Base-by-base conservation (phyloP, 2,113 vertebrate genomes). In the Indri indri region DNA sequence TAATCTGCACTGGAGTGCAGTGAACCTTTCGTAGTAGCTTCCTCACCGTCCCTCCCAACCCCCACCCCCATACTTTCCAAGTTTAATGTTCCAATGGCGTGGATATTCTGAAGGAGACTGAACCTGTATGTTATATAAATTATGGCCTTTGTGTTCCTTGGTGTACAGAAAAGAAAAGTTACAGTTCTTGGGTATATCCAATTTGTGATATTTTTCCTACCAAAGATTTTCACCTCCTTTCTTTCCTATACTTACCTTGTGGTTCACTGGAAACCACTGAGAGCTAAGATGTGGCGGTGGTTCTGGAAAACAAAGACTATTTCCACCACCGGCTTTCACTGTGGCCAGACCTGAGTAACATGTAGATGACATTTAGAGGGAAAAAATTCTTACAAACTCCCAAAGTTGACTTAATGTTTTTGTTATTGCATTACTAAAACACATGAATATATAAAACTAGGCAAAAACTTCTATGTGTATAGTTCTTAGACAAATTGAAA, bases 401-500 rank as follows among this genome's bases (percentile, higher is more conserved):
- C n/a, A 82, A 9, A 52, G 9, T 65, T 91, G 20, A 74, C 65
- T 85, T 70, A 63, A 70, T 66, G 68, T 95, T 45, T 30, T 63
- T n/a, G 70, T 86, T 65, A 70, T 52, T 91, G 82, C 5, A 11
- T 94, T 87, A 96, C 5, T 47, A 45, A 89, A 90, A n/a, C 65
- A 89, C 34, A 32, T 68, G 92, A 82, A 82, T 66, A 57, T 94
- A 57, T 65, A 91, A 83, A 94, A 61, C 4, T 74, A 42, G 22
- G 22, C 83, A 37, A 79, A n/a, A 85, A n/a, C 5, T 65, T 66
- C 32, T n/a, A 0, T 50, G 52, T 88, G 3, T 68, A 10, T 80
- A 70, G n/a, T 96, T 90, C 30, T 82, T 95, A 57, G 27, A 84
- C 76, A 95, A 93, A 95, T 89, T 66, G 68, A 93, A 96, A 82